Conservation (phyloP, 2,113 vertebrate genomes). For the Muntiacus reevesi region DNA sequence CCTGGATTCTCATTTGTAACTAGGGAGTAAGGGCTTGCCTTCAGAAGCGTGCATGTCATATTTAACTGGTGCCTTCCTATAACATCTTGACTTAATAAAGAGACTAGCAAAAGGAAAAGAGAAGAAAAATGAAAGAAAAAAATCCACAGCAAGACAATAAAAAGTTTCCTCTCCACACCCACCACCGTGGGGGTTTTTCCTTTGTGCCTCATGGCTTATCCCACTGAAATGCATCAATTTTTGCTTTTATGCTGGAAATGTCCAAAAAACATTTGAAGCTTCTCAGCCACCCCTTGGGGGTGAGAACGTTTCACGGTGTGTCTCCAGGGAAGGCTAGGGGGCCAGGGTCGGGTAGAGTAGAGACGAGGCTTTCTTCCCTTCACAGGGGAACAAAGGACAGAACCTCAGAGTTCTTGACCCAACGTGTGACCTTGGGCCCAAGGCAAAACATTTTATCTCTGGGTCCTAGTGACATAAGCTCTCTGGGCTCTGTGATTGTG, state of each 20-base stretch:
- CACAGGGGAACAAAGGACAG: not conserved
- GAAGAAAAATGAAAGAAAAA: conserved; percentile 45
- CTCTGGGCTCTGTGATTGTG: not conserved
- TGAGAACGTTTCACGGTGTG: conserved; percentile 26
- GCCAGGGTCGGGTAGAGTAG: not conserved
- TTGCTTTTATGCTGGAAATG: conserved; percentile 54
- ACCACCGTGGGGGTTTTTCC: conserved; percentile 8
- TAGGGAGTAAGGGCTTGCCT: not conserved
- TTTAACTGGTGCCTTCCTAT: conserved; percentile 21
- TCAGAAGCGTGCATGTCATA: conserved; percentile 1
- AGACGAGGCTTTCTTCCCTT: not conserved
- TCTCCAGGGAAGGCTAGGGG: conserved; percentile 52
- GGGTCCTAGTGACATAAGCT: conserved; percentile 33
- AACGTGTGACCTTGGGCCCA: conserved; percentile 6
- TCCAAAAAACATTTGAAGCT: conserved; percentile 34
- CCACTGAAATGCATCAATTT: conserved; percentile 53
- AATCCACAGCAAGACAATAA: conserved; percentile 58
- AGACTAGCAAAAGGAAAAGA: conserved; percentile 29
- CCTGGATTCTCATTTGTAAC: not conserved
- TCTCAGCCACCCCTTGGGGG: conserved; percentile 3
- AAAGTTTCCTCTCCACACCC: conserved; percentile 46
- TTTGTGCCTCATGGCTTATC: conserved; percentile 34
- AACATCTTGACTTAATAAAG: conserved; percentile 73
- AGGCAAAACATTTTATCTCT: conserved; percentile 53
- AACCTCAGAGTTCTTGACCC: not conserved